Conservation (phyloP, 1,140 invertebrate species). For the Dryas iulia region DNA sequence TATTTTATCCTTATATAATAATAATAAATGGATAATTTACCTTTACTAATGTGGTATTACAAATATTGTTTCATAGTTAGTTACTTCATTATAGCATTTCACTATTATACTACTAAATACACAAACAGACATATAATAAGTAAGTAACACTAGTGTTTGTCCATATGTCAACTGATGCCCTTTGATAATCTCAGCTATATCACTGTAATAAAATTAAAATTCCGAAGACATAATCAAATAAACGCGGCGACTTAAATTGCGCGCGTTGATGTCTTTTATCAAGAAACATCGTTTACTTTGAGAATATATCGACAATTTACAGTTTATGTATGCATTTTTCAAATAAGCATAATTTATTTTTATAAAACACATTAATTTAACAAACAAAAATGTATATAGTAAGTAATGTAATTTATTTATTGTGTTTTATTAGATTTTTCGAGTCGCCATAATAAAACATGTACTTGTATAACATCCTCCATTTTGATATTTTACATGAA, state of each 20-base stretch:
- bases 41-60: no score
- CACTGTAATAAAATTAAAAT: not conserved
- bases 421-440: no score
- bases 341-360: not conserved
- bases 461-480: no score
- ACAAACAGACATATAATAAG: no score
- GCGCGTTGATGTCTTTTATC: conserved; percentile 20
- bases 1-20: no score
- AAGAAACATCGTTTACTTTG: not conserved
- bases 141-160: not conserved
- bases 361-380: not conserved
- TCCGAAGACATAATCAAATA: not conserved
- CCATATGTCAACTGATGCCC: not conserved
- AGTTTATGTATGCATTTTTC: not conserved
- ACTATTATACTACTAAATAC: no score
- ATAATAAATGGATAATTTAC: no score
- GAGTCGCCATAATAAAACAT: no score
- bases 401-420: no score
- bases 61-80: no score
- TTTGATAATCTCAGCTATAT: not conserved
- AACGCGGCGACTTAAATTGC: not conserved
- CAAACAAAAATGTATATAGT: not conserved
- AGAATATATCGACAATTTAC: not conserved
- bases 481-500: no score
- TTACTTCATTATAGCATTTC: no score